Evolutionary conservation across 2,797 vertebrate species (phyloP).

Genomic region (Epinephelus malabaricus): DNA sequence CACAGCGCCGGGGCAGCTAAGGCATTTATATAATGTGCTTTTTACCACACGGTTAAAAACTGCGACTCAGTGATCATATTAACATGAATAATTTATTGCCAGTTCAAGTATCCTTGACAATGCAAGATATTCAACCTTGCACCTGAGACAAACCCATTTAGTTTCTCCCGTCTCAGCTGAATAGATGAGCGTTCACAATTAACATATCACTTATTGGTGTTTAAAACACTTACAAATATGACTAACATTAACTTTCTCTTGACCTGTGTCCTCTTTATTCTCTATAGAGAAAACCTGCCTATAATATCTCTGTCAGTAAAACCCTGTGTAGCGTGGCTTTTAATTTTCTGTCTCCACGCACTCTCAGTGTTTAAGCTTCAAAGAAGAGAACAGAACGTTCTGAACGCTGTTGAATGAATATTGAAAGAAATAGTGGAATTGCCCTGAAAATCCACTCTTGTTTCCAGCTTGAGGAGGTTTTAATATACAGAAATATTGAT

Average conservation of each 20-base stretch:
- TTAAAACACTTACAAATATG: constrained; percentile 15
- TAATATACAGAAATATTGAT: constrained; percentile 7
- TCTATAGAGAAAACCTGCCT: background rate
- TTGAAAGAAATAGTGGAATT: constrained; percentile 13
- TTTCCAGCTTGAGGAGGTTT: constrained; percentile 14
- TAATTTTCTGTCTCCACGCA: background rate
- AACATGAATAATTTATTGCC: background rate
- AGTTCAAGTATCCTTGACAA: constrained; percentile 9
- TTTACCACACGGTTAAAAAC: constrained; percentile 14
- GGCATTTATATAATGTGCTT: constrained; percentile 11
- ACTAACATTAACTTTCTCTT: background rate
- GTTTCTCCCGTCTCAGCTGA: background rate
- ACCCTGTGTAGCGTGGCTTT: constrained; percentile 7
- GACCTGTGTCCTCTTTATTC: background rate
- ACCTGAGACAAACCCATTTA: background rate
- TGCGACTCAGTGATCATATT: background rate
- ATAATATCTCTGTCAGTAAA: background rate
- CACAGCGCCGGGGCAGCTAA: constrained; percentile 5
- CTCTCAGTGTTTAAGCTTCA: constrained; percentile 12
- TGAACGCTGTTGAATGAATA: constrained; percentile 24
- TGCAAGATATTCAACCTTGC: background rate
- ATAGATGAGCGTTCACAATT: constrained; percentile 11
- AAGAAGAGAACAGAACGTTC: constrained; percentile 33
- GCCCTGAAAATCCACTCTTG: constrained; percentile 5
- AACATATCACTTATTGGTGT: constrained; percentile 6